A percentile compares a stretch with the other conserved stretches of the same genome.
Conservation (phyloP, 2,888 invertebrate genomes). For the Criorhina ranunculi region DNA sequence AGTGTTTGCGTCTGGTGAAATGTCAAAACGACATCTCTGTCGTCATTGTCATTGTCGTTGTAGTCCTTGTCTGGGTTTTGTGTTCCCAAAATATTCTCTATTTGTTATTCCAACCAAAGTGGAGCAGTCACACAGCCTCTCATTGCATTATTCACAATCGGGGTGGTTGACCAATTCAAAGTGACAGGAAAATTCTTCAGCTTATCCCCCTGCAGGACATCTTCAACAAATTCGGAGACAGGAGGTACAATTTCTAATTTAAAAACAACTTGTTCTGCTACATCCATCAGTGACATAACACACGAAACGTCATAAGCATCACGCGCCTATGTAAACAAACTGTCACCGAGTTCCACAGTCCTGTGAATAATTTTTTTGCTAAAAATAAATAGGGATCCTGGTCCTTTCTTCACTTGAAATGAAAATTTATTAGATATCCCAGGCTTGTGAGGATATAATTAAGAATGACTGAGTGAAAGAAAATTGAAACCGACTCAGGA, state of each 20-base stretch:
- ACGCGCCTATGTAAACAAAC: slow-evolving; percentile 58
- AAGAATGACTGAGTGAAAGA: slow-evolving; percentile 41
- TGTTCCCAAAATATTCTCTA: slow-evolving; percentile 45
- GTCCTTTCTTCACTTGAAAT: slow-evolving; percentile 66
- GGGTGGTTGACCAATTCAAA: slow-evolving; percentile 62
- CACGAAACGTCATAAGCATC: slow-evolving; percentile 61
- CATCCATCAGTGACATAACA: slow-evolving; percentile 42
- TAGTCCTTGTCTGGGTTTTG: slow-evolving; percentile 42
- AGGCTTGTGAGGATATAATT: slow-evolving; percentile 55
- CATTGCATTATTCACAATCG: slow-evolving; percentile 18
- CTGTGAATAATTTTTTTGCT: background rate
- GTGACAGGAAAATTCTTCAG: slow-evolving; percentile 42
- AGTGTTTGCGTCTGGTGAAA: slow-evolving; percentile 27
- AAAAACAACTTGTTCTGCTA: slow-evolving; percentile 49
- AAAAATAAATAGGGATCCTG: slow-evolving; percentile 36
- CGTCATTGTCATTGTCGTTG: slow-evolving; percentile 15
- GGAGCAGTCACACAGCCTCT: slow-evolving; percentile 62
- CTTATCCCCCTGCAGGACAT: slow-evolving; percentile 46
- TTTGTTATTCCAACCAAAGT: slow-evolving; percentile 69
- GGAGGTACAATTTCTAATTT: background rate
- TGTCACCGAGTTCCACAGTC: background rate
- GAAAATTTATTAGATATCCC: slow-evolving; percentile 62
- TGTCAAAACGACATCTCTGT: slow-evolving; percentile 48
- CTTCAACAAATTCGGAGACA: slow-evolving; percentile 50
- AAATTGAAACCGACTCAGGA: slow-evolving; percentile 69